Evolutionary conservation across 2,113 vertebrate genomes (phyloP), one percentile per base, ranked within the genome.

Genomic region (Mormyrus lacerda): DNA sequence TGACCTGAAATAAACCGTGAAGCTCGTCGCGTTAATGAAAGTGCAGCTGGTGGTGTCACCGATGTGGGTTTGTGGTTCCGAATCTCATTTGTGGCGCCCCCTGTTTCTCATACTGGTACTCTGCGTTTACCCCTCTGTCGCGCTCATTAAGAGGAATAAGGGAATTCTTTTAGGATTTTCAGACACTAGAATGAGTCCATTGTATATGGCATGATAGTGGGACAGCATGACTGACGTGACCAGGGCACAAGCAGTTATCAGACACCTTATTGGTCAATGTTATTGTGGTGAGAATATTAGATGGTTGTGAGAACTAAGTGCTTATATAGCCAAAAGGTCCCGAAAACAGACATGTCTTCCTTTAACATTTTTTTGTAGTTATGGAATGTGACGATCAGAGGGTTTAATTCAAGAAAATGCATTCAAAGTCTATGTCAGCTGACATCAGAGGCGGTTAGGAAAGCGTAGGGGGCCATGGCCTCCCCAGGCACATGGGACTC

Each of bases 161-260:
- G n/a, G 61, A 19, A 24, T 48, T 89, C 89, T 90, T 65, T 47
- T 45, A 35, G 19, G 86, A 39, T 89, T 82, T 87, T 83, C 69
- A 27, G 48, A 90, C 89, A 53, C 61, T 15, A 27, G n/a, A 50
- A 83, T 45, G 87, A 87, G 79, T 55, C 17, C 7, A 11, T 84
- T 58, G 21, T 84, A 84, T 84, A 44, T 8, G 1, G 0, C 39
- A 47, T 69, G 15, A 79, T 19, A 19, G 3, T 42, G 35, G 19
- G 73, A 79, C 13, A 2, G 15, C 39, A 79, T 42, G 15, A 79
- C 50, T 89, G 31, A 87, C 47, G 89, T 88, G 89, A 93, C 95
- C 94, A 94, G 94, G 88, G 91, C 91, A 92, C 93, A 91, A 94
- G 93, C 94, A 3, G 55, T 27, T 65, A 65, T 27, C 61, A 65